A percentile compares a stretch with the other conserved stretches of the same genome.
Evolutionary conservation across 1,140 invertebrate genomes (phyloP).

Genomic region (Asobara japonica): DNA sequence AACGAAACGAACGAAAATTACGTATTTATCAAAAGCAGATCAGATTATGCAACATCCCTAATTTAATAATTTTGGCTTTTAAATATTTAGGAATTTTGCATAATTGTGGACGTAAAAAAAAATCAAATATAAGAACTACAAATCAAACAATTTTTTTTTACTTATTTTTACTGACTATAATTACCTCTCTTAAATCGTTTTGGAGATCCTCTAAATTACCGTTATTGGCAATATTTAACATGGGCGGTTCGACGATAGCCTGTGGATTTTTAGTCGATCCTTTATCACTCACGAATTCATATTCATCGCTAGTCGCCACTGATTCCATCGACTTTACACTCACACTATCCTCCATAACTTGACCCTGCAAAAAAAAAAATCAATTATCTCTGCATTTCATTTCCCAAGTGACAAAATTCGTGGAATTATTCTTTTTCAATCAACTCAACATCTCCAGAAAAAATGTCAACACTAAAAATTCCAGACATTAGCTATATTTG

Average conservation of each 20-base stretch:
- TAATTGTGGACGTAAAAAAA: too few relatives aligned
- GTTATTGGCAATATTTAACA: conserved; percentile 79
- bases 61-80: too few relatives aligned
- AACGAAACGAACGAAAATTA: not conserved
- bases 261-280: conserved; percentile 58
- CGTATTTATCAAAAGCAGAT: not conserved
- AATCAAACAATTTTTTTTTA: too few relatives aligned
- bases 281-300: conserved; percentile 76
- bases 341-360: conserved; percentile 80
- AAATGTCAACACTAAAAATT: too few relatives aligned
- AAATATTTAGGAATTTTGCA: too few relatives aligned
- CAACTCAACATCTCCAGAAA: too few relatives aligned
- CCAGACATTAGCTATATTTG: too few relatives aligned
- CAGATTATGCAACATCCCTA: too few relatives aligned
- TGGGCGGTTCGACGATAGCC: conserved; percentile 69
- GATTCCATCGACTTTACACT: conserved; percentile 85
- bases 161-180: too few relatives aligned
- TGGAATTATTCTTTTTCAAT: not conserved
- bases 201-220: conserved; percentile 78
- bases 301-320: conserved; percentile 83
- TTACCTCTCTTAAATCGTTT: conserved; percentile 78
- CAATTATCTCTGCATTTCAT: not conserved
- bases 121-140: not conserved
- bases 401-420: not conserved
- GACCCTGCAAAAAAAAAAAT: conserved; percentile 47